Conservation (phyloP, 2,888 invertebrate genomes). For the Conchocele bisecta region DNA sequence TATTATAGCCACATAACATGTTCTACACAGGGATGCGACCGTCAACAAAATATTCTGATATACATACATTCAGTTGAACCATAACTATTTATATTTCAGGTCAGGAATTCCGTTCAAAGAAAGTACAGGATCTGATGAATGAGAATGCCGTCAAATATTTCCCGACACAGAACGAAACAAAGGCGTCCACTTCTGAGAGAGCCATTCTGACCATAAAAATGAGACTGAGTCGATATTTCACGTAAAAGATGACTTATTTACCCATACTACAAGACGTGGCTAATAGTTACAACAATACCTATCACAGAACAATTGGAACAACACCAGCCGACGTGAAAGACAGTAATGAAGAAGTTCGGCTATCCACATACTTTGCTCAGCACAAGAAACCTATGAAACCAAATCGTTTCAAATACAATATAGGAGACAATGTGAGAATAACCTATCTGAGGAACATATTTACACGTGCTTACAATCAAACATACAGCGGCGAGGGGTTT, state of each 20-base stretch:
- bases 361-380: constrained; percentile 18
- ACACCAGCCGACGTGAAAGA: constrained; percentile 26
- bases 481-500: constrained; percentile 45
- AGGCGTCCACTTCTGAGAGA: constrained; percentile 40
- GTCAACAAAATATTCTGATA: too few relatives aligned
- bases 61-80: too few relatives aligned
- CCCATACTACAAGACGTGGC: constrained; percentile 24
- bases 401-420: constrained; percentile 25
- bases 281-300: constrained; percentile 39
- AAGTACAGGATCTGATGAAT: constrained; percentile 21
- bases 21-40: too few relatives aligned
- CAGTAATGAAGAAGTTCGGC: constrained; percentile 8
- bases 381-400: background rate
- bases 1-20: too few relatives aligned
- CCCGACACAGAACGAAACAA: constrained; percentile 43
- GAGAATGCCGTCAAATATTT: constrained; percentile 32
- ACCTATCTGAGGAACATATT: constrained; percentile 31
- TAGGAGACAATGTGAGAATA: constrained; percentile 26
- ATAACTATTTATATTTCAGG: constrained; percentile 11
- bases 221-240: constrained; percentile 14
- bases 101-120: constrained; percentile 44
- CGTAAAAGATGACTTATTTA: too few relatives aligned
- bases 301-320: constrained; percentile 39
- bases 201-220: constrained; percentile 51
- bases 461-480: constrained; percentile 35